phyloP scores from a whole-genome alignment of 2,113 vertebrate species.

The Cervus canadensis region DNA sequence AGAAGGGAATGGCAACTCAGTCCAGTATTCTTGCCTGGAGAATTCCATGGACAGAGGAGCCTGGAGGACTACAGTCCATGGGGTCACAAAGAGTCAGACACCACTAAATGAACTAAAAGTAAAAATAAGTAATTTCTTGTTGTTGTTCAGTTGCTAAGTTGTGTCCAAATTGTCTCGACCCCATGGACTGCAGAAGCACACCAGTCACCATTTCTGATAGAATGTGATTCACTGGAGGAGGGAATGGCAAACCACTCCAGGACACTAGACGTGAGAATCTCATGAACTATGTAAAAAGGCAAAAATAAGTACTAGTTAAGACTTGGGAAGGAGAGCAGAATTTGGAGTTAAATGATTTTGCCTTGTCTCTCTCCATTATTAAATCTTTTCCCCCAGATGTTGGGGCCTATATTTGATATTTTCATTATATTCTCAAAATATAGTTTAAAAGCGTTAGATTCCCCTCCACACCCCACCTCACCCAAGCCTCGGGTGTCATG shows the following conservation, averaged over 20 bases:
- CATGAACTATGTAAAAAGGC: not conserved
- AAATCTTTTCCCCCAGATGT: not conserved
- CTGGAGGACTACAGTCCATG: not conserved
- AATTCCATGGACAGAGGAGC: not conserved
- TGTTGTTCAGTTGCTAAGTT: not conserved
- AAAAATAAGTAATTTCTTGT: not conserved
- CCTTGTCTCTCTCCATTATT: not conserved
- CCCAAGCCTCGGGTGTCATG: not conserved
- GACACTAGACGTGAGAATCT: not conserved
- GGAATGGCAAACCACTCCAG: not conserved
- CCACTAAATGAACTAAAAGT: not conserved
- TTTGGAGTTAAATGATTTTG: not conserved
- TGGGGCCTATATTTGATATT: not conserved
- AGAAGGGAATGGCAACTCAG: not conserved
- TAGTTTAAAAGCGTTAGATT: not conserved
- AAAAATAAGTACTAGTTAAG: not conserved
- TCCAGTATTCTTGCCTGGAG: not conserved
- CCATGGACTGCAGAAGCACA: not conserved
- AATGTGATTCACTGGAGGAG: not conserved
- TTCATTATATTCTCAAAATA: not conserved
- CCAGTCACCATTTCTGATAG: not conserved
- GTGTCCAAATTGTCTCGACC: not conserved
- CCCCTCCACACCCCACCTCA: not conserved
- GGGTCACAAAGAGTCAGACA: not conserved
- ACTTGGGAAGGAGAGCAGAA: not conserved